Conservation (phyloP, 2,888 invertebrate genomes). For the Labia minor region DNA sequence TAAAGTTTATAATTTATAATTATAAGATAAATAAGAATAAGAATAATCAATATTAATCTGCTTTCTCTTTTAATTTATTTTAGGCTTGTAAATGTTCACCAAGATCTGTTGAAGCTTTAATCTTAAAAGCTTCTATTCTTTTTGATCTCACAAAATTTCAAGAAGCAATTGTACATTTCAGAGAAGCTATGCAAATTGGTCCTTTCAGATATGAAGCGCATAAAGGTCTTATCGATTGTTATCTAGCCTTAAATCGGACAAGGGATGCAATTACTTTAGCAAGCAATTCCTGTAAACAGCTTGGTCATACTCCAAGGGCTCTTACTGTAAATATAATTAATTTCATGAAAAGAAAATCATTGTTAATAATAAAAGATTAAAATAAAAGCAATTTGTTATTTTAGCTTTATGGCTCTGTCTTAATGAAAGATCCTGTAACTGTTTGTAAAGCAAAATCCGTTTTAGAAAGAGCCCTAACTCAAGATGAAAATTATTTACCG, state of each 20-base stretch:
- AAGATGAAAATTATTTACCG: slow-evolving; percentile 59
- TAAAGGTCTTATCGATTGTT: slow-evolving; percentile 66
- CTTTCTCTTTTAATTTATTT: not conserved
- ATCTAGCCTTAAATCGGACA: slow-evolving; percentile 52
- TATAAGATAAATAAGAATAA: not conserved
- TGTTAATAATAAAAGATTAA: too few relatives aligned
- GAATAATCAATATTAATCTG: not conserved
- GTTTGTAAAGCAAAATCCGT: slow-evolving; percentile 53
- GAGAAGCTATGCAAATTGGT: slow-evolving; percentile 50
- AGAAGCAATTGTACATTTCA: slow-evolving; percentile 54
- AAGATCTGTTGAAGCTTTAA: slow-evolving; percentile 57
- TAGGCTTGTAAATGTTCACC: slow-evolving; percentile 51
- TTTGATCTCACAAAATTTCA: slow-evolving; percentile 53
- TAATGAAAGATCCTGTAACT: slow-evolving; percentile 54
- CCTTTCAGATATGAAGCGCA: slow-evolving; percentile 61
- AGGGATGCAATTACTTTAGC: slow-evolving; percentile 65
- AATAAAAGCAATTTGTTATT: slow-evolving; percentile 31
- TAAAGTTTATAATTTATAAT: slow-evolving; percentile 28
- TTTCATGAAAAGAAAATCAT: too few relatives aligned
- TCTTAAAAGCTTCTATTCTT: slow-evolving; percentile 59
- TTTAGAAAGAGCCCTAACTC: slow-evolving; percentile 58
- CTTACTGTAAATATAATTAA: slow-evolving; percentile 48
- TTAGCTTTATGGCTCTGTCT: slow-evolving; percentile 62
- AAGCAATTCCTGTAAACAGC: slow-evolving; percentile 56
- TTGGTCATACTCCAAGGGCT: slow-evolving; percentile 60